Evolutionary conservation across 2,888 invertebrate genomes (phyloP), one percentile per base, ranked within the genome.

Genomic region (Bedellia somnulentella): DNA sequence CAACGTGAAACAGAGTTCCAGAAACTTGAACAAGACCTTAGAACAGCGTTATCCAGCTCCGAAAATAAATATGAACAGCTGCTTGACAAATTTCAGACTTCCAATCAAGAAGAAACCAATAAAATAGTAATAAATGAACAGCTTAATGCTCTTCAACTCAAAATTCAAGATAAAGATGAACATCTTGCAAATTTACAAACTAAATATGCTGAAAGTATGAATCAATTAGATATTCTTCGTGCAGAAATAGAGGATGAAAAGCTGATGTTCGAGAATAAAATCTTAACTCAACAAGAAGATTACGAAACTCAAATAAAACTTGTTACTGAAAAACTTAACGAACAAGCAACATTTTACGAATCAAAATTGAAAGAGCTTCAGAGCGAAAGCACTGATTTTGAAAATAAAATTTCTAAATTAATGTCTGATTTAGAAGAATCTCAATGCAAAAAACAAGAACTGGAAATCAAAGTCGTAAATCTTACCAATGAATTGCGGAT

Each of bases 1-100:
- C 73, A 78, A 41, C 76, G 82, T 24, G 85, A 86, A 62, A 62
- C 57, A 6, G 85, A 83, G 42, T 84, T 83, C 45, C 63, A 71
- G 35, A 62, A 68, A 38, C 47, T 53, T 4, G 81, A 82, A 54
- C 52, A 59, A 30, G 68, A 70, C 29, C 54, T 83, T 6, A 57
- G 71, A 42, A 54, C 53, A 24, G 79, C 83, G 54, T 54, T 84
- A 16, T 58, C 46, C 39, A 62, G 67, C 38, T 52, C 76, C 25
- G 79, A 79, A 45, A 57, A 49, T 2, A 75, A 71, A 45, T 75
- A 73, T 44, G 75, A 75, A 36, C 64, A 67, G 36, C 50, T 75
- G 37, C 46, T 75, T 16, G 71, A 73, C 40, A 66, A 51, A 35
- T 57, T 75, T 14, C 75, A 75, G 35, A 63, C 64, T 10, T 64